These are phyloP conservation scores for Neopipo cinnamomea DNA, from an alignment of 2,113 vertebrate species.

Conservation along the genomic window DNA sequence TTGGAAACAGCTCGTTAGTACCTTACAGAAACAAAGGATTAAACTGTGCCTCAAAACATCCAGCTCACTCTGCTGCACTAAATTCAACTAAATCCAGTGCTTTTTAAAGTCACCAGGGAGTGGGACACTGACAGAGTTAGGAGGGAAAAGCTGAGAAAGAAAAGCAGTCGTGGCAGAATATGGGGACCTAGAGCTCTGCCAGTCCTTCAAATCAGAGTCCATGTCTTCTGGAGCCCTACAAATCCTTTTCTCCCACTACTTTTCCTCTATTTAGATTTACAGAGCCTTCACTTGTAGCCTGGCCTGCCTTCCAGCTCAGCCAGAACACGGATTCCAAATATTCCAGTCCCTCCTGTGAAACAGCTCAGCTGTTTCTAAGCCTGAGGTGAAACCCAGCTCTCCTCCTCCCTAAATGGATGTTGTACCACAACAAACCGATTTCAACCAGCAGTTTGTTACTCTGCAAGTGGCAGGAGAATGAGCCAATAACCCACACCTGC, in stretches of 20 bases:
- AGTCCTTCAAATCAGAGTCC: background rate
- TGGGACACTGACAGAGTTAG: background rate
- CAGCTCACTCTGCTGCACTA: background rate
- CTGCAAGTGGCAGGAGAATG: background rate
- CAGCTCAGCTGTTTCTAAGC: background rate
- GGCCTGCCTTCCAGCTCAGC: background rate
- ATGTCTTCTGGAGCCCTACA: background rate
- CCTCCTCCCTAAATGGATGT: background rate
- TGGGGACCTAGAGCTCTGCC: background rate
- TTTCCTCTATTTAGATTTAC: background rate
- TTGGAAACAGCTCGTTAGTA: slow-evolving; percentile 35
- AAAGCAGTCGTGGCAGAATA: background rate
- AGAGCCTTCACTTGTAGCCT: background rate
- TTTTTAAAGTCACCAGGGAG: background rate
- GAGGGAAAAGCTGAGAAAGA: background rate
- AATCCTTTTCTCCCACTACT: background rate
- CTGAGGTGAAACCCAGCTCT: background rate
- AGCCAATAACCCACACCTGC: background rate
- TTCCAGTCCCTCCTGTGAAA: background rate
- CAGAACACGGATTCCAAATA: background rate
- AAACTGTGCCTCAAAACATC: background rate
- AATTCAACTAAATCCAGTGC: background rate
- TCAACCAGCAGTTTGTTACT: background rate
- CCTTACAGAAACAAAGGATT: slow-evolving; percentile 19
- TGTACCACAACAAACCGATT: background rate